A percentile compares a stretch with the other conserved stretches of the same genome.
phyloP scores from a whole-genome alignment of 37 sponge, comb jelly and placozoan species.

The Cliona cf. orientalis region DNA sequence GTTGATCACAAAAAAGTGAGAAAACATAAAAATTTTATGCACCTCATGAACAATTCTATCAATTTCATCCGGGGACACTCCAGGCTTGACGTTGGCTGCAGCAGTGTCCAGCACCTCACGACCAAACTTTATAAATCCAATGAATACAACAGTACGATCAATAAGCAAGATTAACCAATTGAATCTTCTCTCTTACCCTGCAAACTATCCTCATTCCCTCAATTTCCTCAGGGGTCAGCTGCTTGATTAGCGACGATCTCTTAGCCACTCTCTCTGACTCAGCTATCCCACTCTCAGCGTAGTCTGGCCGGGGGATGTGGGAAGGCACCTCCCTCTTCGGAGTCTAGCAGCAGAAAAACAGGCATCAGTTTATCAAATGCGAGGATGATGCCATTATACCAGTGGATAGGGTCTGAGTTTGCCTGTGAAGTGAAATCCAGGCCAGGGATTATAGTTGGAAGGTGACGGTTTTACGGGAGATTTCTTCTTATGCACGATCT shows the following conservation, averaged over 20 bases:
- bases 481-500: slow-evolving; percentile 70
- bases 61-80: slow-evolving; percentile 89
- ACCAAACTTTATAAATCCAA: slow-evolving; percentile 73
- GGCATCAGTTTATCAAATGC: no score
- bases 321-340: slow-evolving; percentile 58
- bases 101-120: slow-evolving; percentile 93
- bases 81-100: slow-evolving; percentile 59
- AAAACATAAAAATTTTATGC: background rate
- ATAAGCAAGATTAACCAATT: no score
- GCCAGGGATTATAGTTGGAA: slow-evolving; percentile 77
- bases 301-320: slow-evolving; percentile 79
- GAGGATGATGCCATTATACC: no score
- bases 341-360: slow-evolving; percentile 32
- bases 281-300: slow-evolving; percentile 78
- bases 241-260: slow-evolving; percentile 50
- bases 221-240: slow-evolving; percentile 79
- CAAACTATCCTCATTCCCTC: slow-evolving; percentile 71
- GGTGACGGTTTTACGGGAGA: no score
- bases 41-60: slow-evolving; percentile 91
- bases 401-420: slow-evolving; percentile 72
- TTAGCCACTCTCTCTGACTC: slow-evolving; percentile 75
- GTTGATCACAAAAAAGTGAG: background rate
- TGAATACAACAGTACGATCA: no score
- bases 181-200: slow-evolving; percentile 54
- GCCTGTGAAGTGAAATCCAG: slow-evolving; percentile 83